Conservation (phyloP, 1,140 invertebrate genomes). For the Lucilia sericata region DNA sequence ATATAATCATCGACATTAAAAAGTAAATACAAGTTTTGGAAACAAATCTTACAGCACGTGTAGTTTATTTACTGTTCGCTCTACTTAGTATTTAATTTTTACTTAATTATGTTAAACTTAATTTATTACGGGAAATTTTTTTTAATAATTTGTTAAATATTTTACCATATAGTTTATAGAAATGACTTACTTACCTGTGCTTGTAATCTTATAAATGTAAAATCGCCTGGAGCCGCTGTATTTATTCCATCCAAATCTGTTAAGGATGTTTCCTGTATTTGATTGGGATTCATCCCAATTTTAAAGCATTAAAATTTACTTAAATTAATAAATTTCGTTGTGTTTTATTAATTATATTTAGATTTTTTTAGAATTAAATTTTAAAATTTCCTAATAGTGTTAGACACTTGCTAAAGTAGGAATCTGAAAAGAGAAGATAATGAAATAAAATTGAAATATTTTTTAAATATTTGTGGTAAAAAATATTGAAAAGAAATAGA, state of each 20-base stretch:
- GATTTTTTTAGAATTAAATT: background rate
- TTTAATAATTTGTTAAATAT: background rate
- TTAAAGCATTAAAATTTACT: slow-evolving; percentile 31
- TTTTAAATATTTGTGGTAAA: no score
- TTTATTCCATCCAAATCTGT: slow-evolving; percentile 37
- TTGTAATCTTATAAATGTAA: slow-evolving; percentile 32
- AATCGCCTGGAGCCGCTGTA: slow-evolving; percentile 27
- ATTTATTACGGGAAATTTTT: background rate
- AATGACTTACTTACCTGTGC: background rate
- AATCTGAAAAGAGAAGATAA: no score
- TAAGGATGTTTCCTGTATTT: slow-evolving; percentile 39
- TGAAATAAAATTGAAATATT: no score
- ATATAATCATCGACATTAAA: background rate
- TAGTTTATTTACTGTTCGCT: background rate
- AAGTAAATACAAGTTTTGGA: background rate
- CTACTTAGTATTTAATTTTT: no score
- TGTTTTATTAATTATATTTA: background rate
- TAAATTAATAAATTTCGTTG: slow-evolving; percentile 34
- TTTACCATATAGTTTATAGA: background rate
- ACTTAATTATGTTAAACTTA: no score
- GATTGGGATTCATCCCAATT: slow-evolving; percentile 42
- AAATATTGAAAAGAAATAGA: no score
- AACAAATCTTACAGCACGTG: background rate
- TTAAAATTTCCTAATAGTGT: background rate
- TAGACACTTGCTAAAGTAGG: background rate